Evolutionary conservation across 2,113 vertebrate species (phyloP).

Genomic region (Macroglossus sobrinus): DNA sequence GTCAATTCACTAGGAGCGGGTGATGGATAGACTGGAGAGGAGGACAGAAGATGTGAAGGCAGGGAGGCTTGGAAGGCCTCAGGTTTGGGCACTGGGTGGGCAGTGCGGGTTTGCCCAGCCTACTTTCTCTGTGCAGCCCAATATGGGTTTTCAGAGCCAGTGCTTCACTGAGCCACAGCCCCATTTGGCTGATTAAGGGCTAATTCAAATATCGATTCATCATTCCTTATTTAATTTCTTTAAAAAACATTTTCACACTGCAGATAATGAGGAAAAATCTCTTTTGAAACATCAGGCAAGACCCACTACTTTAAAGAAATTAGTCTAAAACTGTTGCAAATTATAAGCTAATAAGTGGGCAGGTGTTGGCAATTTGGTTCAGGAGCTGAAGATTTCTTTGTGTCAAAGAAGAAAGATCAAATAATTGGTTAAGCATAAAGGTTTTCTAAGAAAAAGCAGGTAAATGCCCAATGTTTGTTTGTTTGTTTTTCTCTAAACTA

Average conservation of each 20-base stretch:
- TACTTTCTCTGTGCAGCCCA: background rate
- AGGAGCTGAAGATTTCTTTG: constrained; percentile 27
- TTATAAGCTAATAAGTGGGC: constrained; percentile 3
- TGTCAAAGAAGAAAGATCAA: background rate
- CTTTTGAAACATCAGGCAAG: constrained; percentile 47
- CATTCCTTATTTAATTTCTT: constrained; percentile 25
- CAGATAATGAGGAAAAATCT: constrained; percentile 16
- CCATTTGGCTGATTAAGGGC: background rate
- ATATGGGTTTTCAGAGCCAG: background rate
- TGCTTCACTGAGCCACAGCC: background rate
- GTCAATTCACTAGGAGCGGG: background rate
- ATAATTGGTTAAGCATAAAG: background rate
- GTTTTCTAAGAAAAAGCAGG: background rate
- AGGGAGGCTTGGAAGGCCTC: background rate
- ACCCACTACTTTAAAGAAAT: constrained; percentile 26
- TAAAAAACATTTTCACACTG: constrained; percentile 38
- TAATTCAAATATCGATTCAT: background rate
- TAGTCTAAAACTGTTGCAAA: constrained; percentile 30
- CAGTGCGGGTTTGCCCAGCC: background rate
- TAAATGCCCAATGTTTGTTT: background rate
- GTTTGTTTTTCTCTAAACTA: background rate
- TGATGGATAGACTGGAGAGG: background rate
- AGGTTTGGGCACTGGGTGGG: background rate
- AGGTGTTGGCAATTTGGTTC: constrained; percentile 1
- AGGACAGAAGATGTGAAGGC: background rate